Evolutionary conservation across 2,888 invertebrate species (phyloP), one percentile per base, ranked within the genome.

Genomic region (Dryobotodes eremita): DNA sequence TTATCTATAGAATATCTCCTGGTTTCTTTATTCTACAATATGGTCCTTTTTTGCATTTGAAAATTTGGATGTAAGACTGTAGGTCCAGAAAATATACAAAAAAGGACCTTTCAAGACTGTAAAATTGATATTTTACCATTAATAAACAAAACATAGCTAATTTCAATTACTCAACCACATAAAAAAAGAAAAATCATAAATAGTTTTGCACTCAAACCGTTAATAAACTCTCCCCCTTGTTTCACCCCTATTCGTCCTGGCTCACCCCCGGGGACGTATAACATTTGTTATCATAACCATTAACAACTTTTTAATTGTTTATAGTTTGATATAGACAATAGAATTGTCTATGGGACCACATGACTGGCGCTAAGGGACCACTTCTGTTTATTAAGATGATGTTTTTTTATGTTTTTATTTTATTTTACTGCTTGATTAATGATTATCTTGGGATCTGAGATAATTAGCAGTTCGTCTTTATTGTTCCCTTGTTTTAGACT

Each of bases 261-360:
- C 8, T 72, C 66, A 66, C 68, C 71, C 48, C 72, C 50, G 2
- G 71, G n/a, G 88, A 86, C 79, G 71, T 62, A 85, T 88, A 83
- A 85, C 82, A 83, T 86, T 87, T 84, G 86, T 79, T 81, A 80
- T 77, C 79, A 62, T 77, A 15, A 72, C 85, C 86, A 88, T 88
- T 88, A 88, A 86, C 88, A 82, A 80, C 83, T 77, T 86, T 88
- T 83, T 88, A 88, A 88, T 88, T 84, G 85, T 86, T 85, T 80
- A 79, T 78, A 65, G 75, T 83, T 62, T 76, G 71, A 48, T 62
- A 86, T 75, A 85, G 82, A 85, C 82, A 80, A 85, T 80, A 73
- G 72, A 23, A 59, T 74, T 75, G 85, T 80, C 83, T 78, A 76
- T 72, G 82, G 76, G 6, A 59, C 53, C 36, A 57, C 48, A 59